Evolutionary conservation across 2,113 vertebrate species (phyloP).

Genomic region (Taurulus bubalis): DNA sequence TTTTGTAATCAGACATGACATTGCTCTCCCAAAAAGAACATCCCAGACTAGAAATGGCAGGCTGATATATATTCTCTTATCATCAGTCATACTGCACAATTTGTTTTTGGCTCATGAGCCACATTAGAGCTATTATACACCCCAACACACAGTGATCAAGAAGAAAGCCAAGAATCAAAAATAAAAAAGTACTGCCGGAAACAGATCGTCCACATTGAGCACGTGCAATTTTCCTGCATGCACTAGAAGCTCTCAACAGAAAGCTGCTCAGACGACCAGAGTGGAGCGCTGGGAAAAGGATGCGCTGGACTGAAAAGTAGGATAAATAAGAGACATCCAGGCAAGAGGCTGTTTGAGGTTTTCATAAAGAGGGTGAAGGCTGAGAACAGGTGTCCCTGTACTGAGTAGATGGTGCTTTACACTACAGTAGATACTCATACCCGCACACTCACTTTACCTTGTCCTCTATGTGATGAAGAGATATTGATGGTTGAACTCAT

Average conservation of each 20-base stretch:
- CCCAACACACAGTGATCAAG: not conserved
- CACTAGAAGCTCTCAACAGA: not conserved
- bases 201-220: slow-evolving; percentile 20
- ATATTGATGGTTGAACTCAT: slow-evolving; percentile 34
- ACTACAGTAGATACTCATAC: not conserved
- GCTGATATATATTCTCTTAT: not conserved
- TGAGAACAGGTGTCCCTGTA: slow-evolving; percentile 31
- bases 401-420: slow-evolving; percentile 1
- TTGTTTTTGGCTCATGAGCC: slow-evolving; percentile 12
- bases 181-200: not conserved
- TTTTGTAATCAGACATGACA: not conserved
- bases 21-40: not conserved
- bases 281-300: not conserved
- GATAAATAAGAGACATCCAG: slow-evolving; percentile 9
- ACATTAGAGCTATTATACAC: not conserved
- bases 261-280: not conserved
- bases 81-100: slow-evolving; percentile 5
- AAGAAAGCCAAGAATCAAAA: not conserved
- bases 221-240: slow-evolving; percentile 16
- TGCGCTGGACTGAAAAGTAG: not conserved
- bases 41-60: slow-evolving; percentile 1
- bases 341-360: slow-evolving; percentile 12
- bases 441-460: slow-evolving; percentile 19
- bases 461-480: slow-evolving; percentile 36
- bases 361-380: slow-evolving; percentile 31